Percentiles rank a stretch among this genome's conserved stretches.
Evolutionary conservation across 2,797 vertebrate genomes (phyloP).

Genomic region (Crax fasciolata): DNA sequence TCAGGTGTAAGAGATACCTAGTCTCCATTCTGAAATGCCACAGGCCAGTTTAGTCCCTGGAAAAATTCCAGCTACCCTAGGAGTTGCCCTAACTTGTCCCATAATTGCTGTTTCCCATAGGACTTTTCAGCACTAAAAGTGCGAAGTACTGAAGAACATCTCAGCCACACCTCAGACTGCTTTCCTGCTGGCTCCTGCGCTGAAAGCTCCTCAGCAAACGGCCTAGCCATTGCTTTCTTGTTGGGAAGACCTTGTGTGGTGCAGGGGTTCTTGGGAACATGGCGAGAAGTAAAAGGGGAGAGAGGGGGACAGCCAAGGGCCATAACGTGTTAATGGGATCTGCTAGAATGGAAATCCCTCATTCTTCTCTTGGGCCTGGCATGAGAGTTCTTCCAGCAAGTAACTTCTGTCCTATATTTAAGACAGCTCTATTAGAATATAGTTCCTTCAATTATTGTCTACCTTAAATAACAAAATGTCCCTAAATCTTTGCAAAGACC

Average conservation of each 20-base stretch:
- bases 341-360: neutral
- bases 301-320: neutral
- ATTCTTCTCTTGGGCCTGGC: neutral
- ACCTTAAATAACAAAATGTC: neutral
- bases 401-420: neutral
- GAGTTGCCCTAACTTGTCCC: slow-evolving; percentile 30
- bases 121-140: neutral
- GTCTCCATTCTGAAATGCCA: neutral
- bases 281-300: neutral
- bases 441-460: neutral
- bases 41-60: neutral
- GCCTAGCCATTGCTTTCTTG: neutral
- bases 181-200: neutral
- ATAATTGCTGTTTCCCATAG: neutral
- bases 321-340: neutral
- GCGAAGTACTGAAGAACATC: neutral
- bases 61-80: slow-evolving; percentile 8
- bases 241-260: neutral
- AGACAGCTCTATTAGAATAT: neutral
- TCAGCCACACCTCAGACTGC: neutral
- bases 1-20: neutral
- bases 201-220: neutral
- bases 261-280: neutral
- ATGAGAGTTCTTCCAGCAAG: neutral
- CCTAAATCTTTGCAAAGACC: neutral